A percentile compares a stretch with the other conserved stretches of the same genome.
These are phyloP conservation scores for Magallana angulata DNA, from an alignment of 1,140 invertebrate genomes.

Conservation along the genomic window DNA sequence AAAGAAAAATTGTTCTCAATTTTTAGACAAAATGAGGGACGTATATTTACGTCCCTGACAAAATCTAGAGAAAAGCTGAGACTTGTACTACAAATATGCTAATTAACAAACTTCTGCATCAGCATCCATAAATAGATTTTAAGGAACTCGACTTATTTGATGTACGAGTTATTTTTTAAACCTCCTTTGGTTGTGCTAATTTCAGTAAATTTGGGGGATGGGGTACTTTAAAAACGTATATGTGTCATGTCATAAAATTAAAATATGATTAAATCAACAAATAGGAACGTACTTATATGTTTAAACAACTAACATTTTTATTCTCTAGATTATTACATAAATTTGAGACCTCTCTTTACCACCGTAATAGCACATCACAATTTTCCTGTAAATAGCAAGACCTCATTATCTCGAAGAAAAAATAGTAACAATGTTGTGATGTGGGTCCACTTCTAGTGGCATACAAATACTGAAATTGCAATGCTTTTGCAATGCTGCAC, in stretches of 20 bases:
- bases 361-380: neutral
- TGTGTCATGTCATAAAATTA: no score
- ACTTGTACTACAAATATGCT: no score
- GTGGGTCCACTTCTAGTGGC: neutral
- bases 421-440: conserved; percentile 15
- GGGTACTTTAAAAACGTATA: neutral
- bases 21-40: no score
- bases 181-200: neutral
- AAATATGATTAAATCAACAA: no score
- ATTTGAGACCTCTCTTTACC: no score
- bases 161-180: neutral
- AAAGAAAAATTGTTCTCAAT: no score
- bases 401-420: neutral
- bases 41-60: no score
- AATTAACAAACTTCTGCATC: neutral
- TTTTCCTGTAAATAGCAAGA: neutral
- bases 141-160: neutral
- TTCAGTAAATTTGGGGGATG: neutral
- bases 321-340: no score
- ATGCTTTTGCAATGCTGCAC: conserved; percentile 25
- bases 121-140: neutral
- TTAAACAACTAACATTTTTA: no score
- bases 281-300: no score
- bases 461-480: neutral
- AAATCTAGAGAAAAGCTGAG: no score